Evolutionary conservation across 2,113 vertebrate species (phyloP), one percentile per base, ranked within the genome.

Genomic region (Nymphicus hollandicus): DNA sequence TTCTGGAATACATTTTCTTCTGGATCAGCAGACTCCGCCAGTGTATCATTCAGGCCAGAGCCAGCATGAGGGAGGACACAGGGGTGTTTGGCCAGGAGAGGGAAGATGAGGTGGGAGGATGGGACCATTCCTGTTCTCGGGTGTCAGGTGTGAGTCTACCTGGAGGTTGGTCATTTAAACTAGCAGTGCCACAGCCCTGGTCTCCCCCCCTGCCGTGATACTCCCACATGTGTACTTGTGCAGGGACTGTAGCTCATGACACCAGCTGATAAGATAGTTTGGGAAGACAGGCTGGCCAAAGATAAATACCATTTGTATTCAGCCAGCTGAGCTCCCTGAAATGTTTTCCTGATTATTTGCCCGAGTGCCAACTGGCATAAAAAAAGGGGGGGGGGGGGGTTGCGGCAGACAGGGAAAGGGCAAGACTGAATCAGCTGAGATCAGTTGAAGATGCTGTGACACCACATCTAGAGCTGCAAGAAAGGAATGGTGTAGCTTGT

Each of bases 21-120:
- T 70, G 35, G 5, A 53, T 73, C 71, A 83, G 17, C 33, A 80
- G 41, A 37, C 41, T 65, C n/a, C 8, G 37, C 29, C 0, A 0
- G 6, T 81, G 73, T 19, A 0, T 52, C 71, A 29, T 31, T 50
- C 68, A 61, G 58, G 22, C 13, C 41, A 71, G 33, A 74, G 39
- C 3, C 1, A 5, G 14, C 39, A 52, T 0, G 2, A 53, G 25
- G 12, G 4, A 90, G 17, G 43, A n/a, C 1, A 0, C 17, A 22
- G 27, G 17, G 14, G 4, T n/a, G 7, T 72, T 72, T 46, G 39
- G 11, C 44, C 43, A 18, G 37, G 33, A 69, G 0, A 60, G 23
- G 18, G 15, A 17, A 41, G 11, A 1, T 18, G 11, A 33, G 6
- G 27, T 10, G 14, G 39, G 20, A 79, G 44, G 68, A 39, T 0